Conservation (phyloP, 2,888 invertebrate species). For the Apotomis capreana region DNA sequence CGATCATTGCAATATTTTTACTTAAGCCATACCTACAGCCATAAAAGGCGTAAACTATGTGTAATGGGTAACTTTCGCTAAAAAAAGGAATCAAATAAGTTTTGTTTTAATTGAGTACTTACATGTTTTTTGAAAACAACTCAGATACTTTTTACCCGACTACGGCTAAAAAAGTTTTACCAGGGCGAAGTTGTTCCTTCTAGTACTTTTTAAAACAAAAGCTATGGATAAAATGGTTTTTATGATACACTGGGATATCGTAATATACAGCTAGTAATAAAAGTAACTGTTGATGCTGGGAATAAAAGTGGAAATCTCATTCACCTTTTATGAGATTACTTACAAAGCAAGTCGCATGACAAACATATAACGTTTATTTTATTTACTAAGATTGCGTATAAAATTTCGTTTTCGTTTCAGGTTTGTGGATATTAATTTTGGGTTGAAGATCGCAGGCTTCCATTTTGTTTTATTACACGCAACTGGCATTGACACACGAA, state of each 20-base stretch:
- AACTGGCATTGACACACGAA: neutral
- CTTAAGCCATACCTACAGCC: too few relatives aligned
- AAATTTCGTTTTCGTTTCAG: neutral
- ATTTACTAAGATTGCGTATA: constrained; percentile 13
- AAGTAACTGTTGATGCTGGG: neutral
- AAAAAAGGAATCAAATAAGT: too few relatives aligned
- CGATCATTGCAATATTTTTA: too few relatives aligned
- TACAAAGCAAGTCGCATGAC: neutral
- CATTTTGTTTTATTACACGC: constrained; percentile 7
- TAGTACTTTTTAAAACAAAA: too few relatives aligned
- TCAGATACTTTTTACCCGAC: too few relatives aligned
- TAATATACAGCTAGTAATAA: neutral
- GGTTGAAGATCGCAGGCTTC: constrained; percentile 8
- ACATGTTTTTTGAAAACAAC: too few relatives aligned
- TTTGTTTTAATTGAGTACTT: too few relatives aligned
- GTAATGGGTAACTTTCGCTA: too few relatives aligned
- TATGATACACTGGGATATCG: neutral
- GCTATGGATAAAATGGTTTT: neutral
- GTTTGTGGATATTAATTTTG: constrained; percentile 3
- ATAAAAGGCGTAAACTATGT: too few relatives aligned
- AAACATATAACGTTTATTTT: neutral
- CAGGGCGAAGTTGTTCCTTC: too few relatives aligned
- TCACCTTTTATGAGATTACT: constrained; percentile 6
- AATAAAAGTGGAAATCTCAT: constrained; percentile 1
- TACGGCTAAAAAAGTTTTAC: too few relatives aligned